A percentile compares a stretch with the other conserved stretches of the same genome.
Conservation (phyloP, 2,113 vertebrate species). For the Oxygymnocypris stewartii region DNA sequence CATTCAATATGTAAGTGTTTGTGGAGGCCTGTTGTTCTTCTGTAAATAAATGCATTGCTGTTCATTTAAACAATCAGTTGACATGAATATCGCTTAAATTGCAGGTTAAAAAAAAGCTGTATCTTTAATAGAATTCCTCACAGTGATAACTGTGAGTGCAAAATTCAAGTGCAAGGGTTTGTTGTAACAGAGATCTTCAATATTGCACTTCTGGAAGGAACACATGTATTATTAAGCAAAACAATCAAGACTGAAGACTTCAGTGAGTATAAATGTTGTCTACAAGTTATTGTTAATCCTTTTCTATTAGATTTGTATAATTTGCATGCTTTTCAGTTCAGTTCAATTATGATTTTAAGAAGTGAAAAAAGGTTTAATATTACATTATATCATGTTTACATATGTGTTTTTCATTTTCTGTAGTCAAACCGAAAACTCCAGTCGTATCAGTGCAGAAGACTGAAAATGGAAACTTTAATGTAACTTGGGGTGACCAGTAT, state of each 20-base stretch:
- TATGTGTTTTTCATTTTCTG: background rate
- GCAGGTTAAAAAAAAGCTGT: slow-evolving; percentile 26
- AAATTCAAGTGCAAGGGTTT: background rate
- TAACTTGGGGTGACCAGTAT: slow-evolving; percentile 59
- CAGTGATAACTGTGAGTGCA: slow-evolving; percentile 53
- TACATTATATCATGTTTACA: too few species aligned
- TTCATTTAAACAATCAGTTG: background rate
- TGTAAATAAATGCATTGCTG: background rate
- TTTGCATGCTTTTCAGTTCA: background rate
- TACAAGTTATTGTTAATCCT: background rate
- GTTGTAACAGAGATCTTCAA: accelerated
- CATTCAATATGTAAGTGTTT: background rate
- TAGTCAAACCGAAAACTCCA: slow-evolving; percentile 70
- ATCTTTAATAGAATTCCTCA: background rate
- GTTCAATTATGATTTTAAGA: too few species aligned
- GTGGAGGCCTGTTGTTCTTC: background rate
- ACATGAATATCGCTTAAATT: background rate
- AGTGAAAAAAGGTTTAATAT: background rate
- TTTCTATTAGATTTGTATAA: background rate
- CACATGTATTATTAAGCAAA: background rate
- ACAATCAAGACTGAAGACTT: accelerated
- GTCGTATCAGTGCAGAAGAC: slow-evolving; percentile 31
- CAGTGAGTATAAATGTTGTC: slow-evolving; percentile 59
- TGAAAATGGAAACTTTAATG: slow-evolving; percentile 49
- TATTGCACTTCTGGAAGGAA: slow-evolving; percentile 38